A percentile compares a stretch with the other conserved stretches of the same genome.
Evolutionary conservation across 2,888 invertebrate genomes (phyloP).

Genomic region (Rotaria macrura): DNA sequence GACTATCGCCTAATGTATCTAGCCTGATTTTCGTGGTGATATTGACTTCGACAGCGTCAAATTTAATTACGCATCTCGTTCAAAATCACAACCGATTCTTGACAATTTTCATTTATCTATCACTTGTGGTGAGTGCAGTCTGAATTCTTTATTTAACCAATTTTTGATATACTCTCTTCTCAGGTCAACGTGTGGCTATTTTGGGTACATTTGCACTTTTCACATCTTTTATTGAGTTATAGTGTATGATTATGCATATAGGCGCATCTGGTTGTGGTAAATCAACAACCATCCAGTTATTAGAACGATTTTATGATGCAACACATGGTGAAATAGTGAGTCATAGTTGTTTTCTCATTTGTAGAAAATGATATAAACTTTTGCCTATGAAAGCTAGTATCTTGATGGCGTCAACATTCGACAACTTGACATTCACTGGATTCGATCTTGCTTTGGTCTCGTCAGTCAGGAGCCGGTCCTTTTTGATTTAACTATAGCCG

Average conservation of each 20-base stretch:
- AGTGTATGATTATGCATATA: not conserved
- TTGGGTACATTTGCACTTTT: not conserved
- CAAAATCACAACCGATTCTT: not conserved
- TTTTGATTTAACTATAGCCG: conserved; percentile 76
- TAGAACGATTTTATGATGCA: not conserved
- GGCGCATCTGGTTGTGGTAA: not conserved
- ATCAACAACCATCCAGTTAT: not conserved
- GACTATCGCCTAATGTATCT: not conserved
- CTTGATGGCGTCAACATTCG: conserved; percentile 55
- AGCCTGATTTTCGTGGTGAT: not conserved
- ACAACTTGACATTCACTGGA: conserved; percentile 59
- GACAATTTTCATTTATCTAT: not conserved
- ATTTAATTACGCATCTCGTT: not conserved
- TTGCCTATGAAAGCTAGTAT: conserved; percentile 35
- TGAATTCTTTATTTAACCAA: not conserved
- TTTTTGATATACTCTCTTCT: not conserved
- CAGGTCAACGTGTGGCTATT: not conserved
- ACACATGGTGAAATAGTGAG: not conserved
- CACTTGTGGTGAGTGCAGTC: not conserved
- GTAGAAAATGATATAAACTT: not conserved
- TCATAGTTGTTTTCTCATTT: not conserved
- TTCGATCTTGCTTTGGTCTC: conserved; percentile 70
- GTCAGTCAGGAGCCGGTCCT: conserved; percentile 83
- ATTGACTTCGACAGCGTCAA: not conserved
- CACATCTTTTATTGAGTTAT: not conserved